phyloP scores from a whole-genome alignment of 2,797 vertebrate species.

The Oreochromis mossambicus region DNA sequence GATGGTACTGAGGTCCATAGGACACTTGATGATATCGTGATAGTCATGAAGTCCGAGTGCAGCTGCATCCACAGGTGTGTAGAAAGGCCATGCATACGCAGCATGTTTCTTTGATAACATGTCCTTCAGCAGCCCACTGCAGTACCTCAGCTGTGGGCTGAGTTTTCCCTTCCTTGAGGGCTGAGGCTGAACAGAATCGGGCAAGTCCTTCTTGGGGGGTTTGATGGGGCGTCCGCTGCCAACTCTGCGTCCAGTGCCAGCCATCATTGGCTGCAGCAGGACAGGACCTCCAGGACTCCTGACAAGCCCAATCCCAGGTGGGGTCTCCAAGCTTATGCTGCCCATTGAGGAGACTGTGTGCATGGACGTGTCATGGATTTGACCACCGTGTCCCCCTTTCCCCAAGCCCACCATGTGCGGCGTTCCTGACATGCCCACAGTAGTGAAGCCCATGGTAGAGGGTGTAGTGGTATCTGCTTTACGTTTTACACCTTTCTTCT shows the following conservation, averaged over 20 bases:
- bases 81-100: constrained; percentile 88
- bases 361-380: constrained; percentile 74
- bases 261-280: constrained; percentile 73
- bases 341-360: constrained; percentile 81
- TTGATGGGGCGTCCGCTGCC: constrained; percentile 93
- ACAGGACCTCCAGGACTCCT: constrained; percentile 70
- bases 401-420: constrained; percentile 79
- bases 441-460: constrained; percentile 82
- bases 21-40: constrained; percentile 93
- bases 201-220: constrained; percentile 89
- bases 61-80: constrained; percentile 79
- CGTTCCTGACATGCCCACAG: constrained; percentile 51
- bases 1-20: constrained; percentile 93
- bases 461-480: constrained; percentile 96
- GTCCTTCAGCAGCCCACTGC: constrained; percentile 89
- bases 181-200: constrained; percentile 86
- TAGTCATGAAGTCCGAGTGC: constrained; percentile 90
- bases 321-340: constrained; percentile 63
- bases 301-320: constrained; percentile 72
- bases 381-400: constrained; percentile 76
- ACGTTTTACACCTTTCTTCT: constrained; percentile 94
- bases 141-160: constrained; percentile 87
- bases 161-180: constrained; percentile 85
- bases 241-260: constrained; percentile 71
- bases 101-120: constrained; percentile 88